Evolutionary conservation across 2,113 vertebrate species (phyloP), one percentile per base, ranked within the genome.

Genomic region (Boleophthalmus pectinirostris): DNA sequence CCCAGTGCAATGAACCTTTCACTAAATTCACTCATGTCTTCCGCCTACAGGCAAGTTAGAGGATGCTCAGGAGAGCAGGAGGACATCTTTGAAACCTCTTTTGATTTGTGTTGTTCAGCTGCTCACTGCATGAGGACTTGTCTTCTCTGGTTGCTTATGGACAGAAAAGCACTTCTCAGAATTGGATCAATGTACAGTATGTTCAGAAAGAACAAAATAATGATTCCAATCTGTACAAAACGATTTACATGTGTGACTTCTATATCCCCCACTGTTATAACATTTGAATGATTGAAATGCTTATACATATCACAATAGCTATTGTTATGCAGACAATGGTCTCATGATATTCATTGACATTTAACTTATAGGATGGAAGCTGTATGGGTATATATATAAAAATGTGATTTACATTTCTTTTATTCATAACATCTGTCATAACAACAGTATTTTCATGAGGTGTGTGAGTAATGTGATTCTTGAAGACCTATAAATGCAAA

Each of bases 1-100:
- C 45, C 64, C 47, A 33, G 54, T 45, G 79, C 79, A 66, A 25
- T 78, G 71, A 83, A 78, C 75, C 81, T 75, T 86, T 85, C 79
- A 77, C 68, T 35, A 38, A 69, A 86, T 72, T 75, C 45, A 69
- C 65, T 68, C 4, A 70, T 63, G 71, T 76, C 73, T 76, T 80
- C 67, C 69, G 71, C 64, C 69, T 70, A 54, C 58, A 82, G 75
- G 18, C n/a, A 68, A 84, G 82, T 56, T 61, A 68, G 23, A n/a
- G 65, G 71, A 82, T 72, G 63, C 77, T 84, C 78, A 54, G 23
- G 29, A 77, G 64, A 70, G 29, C 49, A 81, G 68, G 23, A 80
- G 67, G 23, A 3, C 70, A 79, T 57, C 70, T 81, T 72, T 63
- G 24, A 76, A 51, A 74, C 58, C 57, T 76, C 51, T 70, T 66